A percentile compares a stretch with the other conserved stretches of the same genome.
phyloP scores from a whole-genome alignment of 2,113 vertebrate genomes.

The Cebidichthys violaceus region DNA sequence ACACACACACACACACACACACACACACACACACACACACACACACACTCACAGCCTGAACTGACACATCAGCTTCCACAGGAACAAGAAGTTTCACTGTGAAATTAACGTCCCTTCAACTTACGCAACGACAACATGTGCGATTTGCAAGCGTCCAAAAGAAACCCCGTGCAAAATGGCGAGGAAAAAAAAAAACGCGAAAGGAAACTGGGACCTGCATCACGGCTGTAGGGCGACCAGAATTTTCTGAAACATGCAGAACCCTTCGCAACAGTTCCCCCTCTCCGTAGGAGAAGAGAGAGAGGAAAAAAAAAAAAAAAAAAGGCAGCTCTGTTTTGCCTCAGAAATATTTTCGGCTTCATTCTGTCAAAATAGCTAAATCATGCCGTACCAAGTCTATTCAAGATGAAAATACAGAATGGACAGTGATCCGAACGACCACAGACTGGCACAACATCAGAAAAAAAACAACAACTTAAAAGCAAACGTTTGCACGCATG shows the following conservation, averaged over 20 bases:
- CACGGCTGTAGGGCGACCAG: conserved; percentile 21
- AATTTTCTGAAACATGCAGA: conserved; percentile 55
- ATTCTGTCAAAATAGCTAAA: conserved; percentile 57
- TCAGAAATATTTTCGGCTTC: conserved; percentile 50
- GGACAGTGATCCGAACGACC: conserved; percentile 32
- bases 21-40: conserved; percentile 63
- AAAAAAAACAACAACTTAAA: conserved; percentile 12
- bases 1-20: conserved; percentile 66
- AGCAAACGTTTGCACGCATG: background rate
- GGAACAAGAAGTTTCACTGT: conserved; percentile 61
- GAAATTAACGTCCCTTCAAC: conserved; percentile 38
- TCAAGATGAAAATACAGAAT: conserved; percentile 39
- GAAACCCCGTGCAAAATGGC: conserved; percentile 26
- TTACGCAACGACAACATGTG: background rate
- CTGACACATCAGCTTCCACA: conserved; percentile 56
- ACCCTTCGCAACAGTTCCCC: conserved; percentile 48
- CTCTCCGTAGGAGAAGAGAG: conserved; percentile 24
- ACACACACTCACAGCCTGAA: conserved; percentile 60
- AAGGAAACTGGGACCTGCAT: conserved; percentile 45
- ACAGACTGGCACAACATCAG: conserved; percentile 4
- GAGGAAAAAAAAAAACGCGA: conserved; percentile 18
- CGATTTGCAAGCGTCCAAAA: conserved; percentile 7
- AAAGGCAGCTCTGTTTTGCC: conserved; percentile 49
- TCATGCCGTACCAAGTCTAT: conserved; percentile 23
- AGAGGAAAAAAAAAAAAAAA: conserved; percentile 26